Base-by-base conservation (phyloP, 1,140 invertebrate species). In the Saccostrea cuccullata region DNA sequence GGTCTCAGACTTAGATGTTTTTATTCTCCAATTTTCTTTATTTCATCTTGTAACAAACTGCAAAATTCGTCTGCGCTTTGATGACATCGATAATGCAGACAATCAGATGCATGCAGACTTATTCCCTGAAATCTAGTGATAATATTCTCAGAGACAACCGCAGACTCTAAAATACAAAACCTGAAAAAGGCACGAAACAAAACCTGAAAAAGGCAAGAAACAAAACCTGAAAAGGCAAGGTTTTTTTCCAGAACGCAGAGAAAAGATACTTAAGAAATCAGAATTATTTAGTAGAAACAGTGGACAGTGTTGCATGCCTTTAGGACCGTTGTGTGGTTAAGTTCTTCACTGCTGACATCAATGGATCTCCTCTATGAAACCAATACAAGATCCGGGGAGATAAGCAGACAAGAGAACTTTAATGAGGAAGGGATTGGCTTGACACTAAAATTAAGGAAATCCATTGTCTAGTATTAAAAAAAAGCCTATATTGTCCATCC, bases 401-500 rank as follows among this genome's bases (percentile, higher is more conserved):
- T 77, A 77, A 36, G 30, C 23, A 40, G 70, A 77, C 26, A 36
- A 36, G 26, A 77, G 26, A 77, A 30, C 30, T 77, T 26, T 77
- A 77, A 77, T 77, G 70, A 77, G 70, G 26, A 17, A 6, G 26
- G 70, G 70, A 77, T 77, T 15, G 70, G 70, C 30, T 77, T 26
- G 26, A 77, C 70, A 64, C 58, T 64, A 17, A n/a, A 64, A 20
- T 64, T 64, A 77, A 77, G 70, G 70, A 77, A 77, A 77, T 77
- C 70, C 23, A 64, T 64, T 64, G 58, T 64, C 58, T 20, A 20
- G n/a, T 20, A 77, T 2, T 1, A 26, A 30, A 26, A 15, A 30
- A 26, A 12, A 12, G 70, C 26, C 8, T 36, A 8, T 13, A 36
- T 9, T 26, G 12, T 12, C 26, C 23, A 30, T 77, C 26, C 26